Percentiles rank a stretch among this genome's conserved stretches.
These are phyloP conservation scores for Anastrepha ludens DNA, from an alignment of 1,140 invertebrate genomes.

Conservation along the genomic window DNA sequence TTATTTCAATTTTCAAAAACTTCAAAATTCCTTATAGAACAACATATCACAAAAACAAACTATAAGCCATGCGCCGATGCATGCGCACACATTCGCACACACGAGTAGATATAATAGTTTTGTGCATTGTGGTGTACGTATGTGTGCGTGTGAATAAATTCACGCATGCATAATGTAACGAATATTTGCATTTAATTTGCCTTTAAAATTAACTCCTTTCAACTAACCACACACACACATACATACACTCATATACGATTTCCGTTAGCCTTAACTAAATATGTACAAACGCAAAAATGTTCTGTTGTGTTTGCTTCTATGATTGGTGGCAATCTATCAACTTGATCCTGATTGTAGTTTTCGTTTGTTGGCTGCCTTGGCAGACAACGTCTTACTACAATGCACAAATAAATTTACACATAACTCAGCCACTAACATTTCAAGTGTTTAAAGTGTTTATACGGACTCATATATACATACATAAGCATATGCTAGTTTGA, in stretches of 20 bases:
- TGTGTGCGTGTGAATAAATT: background rate
- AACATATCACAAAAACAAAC: background rate
- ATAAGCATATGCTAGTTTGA: background rate
- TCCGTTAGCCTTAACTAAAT: conserved; percentile 20
- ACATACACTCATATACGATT: background rate
- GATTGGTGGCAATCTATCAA: background rate
- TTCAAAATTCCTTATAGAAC: background rate
- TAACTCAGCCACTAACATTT: background rate
- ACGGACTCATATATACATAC: background rate
- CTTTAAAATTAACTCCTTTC: conserved; percentile 26
- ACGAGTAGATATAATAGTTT: background rate
- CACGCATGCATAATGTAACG: background rate
- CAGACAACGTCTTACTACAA: background rate
- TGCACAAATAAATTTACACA: no score
- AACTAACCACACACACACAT: background rate
- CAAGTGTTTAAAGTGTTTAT: background rate
- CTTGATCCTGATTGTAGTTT: background rate
- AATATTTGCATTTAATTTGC: conserved; percentile 45
- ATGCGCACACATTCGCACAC: background rate
- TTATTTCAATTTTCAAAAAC: conserved; percentile 19
- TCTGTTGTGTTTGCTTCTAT: background rate
- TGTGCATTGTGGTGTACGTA: background rate
- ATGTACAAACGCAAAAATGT: background rate
- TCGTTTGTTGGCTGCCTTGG: background rate
- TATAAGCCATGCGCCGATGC: background rate